A percentile compares a stretch with the other conserved stretches of the same genome.
Evolutionary conservation across 2,888 invertebrate species (phyloP).

Genomic region (Leptodirus hochenwartii): DNA sequence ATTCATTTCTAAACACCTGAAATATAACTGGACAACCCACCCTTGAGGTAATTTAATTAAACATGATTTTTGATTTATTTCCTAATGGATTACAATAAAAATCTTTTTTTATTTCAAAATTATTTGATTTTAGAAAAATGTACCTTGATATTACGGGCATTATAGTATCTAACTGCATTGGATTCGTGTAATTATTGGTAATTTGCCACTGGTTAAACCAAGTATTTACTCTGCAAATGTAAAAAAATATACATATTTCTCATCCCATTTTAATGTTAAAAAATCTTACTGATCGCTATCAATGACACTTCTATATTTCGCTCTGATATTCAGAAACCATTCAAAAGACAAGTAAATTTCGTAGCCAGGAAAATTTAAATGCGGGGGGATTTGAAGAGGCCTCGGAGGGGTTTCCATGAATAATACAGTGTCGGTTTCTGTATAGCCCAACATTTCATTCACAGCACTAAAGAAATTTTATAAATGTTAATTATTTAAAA

Average conservation of each 20-base stretch:
- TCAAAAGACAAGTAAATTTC: slow-evolving; percentile 27
- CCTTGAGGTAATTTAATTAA: too few relatives aligned
- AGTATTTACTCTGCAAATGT: slow-evolving; percentile 35
- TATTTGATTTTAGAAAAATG: background rate
- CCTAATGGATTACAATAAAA: too few relatives aligned
- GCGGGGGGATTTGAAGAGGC: slow-evolving; percentile 27
- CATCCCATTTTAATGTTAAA: background rate
- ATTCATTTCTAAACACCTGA: too few relatives aligned
- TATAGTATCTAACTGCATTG: slow-evolving; percentile 42
- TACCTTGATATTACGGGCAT: slow-evolving; percentile 37
- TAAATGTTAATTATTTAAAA: too few relatives aligned
- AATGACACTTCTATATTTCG: slow-evolving; percentile 29
- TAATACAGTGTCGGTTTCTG: slow-evolving; percentile 21
- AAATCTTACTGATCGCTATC: slow-evolving; percentile 36
- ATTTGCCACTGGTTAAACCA: slow-evolving; percentile 59
- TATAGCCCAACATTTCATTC: slow-evolving; percentile 26
- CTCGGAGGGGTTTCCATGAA: slow-evolving; percentile 23
- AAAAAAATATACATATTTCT: slow-evolving; percentile 5
- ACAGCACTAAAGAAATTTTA: slow-evolving; percentile 17
- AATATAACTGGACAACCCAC: too few relatives aligned
- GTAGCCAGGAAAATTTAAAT: slow-evolving; percentile 32
- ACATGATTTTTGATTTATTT: too few relatives aligned
- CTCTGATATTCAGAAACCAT: slow-evolving; percentile 32
- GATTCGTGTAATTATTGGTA: slow-evolving; percentile 41
- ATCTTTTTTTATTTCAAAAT: too few relatives aligned